phyloP scores from a whole-genome alignment of 2,797 vertebrate species.

The Paramormyrops hopkinsi region DNA sequence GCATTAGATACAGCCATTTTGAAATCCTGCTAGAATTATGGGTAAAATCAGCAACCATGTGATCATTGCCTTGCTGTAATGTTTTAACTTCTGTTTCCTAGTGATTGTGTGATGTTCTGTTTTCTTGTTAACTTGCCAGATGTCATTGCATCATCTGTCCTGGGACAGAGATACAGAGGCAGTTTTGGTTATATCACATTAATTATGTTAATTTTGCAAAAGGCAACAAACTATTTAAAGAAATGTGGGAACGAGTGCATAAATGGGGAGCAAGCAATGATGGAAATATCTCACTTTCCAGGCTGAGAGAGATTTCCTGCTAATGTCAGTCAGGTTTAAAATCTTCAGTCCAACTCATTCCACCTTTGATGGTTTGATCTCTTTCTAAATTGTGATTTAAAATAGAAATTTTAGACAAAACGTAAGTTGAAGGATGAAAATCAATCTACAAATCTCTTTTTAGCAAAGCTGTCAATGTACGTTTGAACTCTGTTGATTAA shows the following conservation, averaged over 20 bases:
- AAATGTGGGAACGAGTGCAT: neutral
- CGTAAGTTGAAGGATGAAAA: neutral
- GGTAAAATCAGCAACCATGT: neutral
- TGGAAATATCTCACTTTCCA: neutral
- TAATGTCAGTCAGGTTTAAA: neutral
- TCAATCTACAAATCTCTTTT: neutral
- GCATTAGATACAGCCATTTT: neutral
- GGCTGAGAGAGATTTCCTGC: neutral
- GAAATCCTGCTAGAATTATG: neutral
- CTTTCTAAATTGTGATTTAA: neutral
- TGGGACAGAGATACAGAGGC: neutral
- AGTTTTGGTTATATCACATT: neutral
- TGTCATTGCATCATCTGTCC: neutral
- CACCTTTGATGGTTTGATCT: neutral
- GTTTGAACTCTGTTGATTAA: neutral
- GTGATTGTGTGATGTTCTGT: neutral
- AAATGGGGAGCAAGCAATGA: neutral
- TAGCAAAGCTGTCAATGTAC: neutral
- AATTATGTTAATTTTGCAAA: neutral
- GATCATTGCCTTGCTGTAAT: neutral
- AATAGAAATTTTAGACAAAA: neutral
- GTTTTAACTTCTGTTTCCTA: neutral
- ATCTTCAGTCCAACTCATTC: neutral
- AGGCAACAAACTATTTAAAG: neutral
- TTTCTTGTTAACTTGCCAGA: neutral